Base-by-base conservation (phyloP, 2,113 vertebrate species). In the Perca schrenkii region DNA sequence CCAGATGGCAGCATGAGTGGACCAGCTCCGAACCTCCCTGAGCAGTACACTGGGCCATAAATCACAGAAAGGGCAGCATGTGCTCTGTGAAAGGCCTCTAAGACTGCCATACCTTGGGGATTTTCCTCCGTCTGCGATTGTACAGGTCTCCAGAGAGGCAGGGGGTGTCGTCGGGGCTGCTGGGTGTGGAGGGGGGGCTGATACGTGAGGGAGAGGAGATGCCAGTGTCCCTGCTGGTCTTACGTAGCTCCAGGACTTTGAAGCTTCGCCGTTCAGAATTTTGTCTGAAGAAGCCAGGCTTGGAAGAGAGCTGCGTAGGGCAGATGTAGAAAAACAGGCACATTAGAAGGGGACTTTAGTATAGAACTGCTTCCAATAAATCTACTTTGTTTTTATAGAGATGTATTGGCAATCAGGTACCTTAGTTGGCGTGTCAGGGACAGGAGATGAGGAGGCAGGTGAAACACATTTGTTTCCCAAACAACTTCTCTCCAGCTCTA, bases 171-270 rank as follows among this genome's bases (percentile, higher is more conserved):
- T 99, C 98, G 0, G 98, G 98, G 83, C 98, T 99, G 95, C 98
- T 99, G 71, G 98, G 98, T 0, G 98, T 99, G 0, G 98, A 99
- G 2, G 98, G 98, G 12, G 98, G 98, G 83, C 98, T 99, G 91
- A 96, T 92, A 63, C 95, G 97, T 74, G 96, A 97, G 8, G 98
- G 97, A 1, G 97, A 97, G 1, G 80, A 88, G 34, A 96, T 92
- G 4, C 96, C 93, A 11, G 95, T 95, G 57, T 99, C 98, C 68
- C 96, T 96, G 93, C 92, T 95, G 72, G 94, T 94, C 92, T 97
- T 99, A 69, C 98, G 94, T 7, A 98, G 92, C 4, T 99, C 98
- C 46, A 97, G 91, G 43, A 98, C 91, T 67, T 97, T 99, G 92
- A 99, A 98, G 90, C 97, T 99, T 69, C 97, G 95, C 4, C 97